Conservation (phyloP, 2,113 vertebrate species). For the Leptosomus discolor region DNA sequence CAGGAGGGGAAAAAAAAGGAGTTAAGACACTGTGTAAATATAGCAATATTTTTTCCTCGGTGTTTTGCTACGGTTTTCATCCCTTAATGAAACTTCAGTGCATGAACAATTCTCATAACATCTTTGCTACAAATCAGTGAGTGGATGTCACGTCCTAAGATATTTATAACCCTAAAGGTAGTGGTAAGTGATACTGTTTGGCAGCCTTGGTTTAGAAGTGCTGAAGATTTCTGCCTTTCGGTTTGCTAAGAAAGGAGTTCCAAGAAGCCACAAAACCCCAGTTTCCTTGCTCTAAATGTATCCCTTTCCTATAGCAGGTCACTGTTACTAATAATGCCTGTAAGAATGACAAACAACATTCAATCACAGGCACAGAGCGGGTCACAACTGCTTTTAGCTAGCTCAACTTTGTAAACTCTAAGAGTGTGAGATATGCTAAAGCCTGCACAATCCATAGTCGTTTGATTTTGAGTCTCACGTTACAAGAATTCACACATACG, state of each 20-base stretch:
- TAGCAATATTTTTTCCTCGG: constrained; percentile 61
- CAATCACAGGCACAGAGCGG: constrained; percentile 24
- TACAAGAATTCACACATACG: constrained; percentile 43
- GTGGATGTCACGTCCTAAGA: constrained; percentile 53
- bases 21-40: constrained; percentile 67
- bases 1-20: constrained; percentile 32
- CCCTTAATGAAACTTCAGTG: constrained; percentile 64
- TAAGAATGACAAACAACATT: constrained; percentile 58
- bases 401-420: constrained; percentile 43
- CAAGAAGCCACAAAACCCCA: constrained; percentile 12
- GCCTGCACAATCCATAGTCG: constrained; percentile 38
- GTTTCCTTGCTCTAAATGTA: constrained; percentile 43
- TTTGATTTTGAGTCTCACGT: constrained; percentile 68
- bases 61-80: constrained; percentile 53
- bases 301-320: constrained; percentile 23
- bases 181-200: constrained; percentile 20
- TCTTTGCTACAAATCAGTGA: constrained; percentile 39
- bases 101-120: constrained; percentile 46
- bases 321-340: constrained; percentile 38
- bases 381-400: constrained; percentile 56
- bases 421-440: constrained; percentile 54
- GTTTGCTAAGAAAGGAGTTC: constrained; percentile 11
- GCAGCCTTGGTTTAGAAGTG: constrained; percentile 17
- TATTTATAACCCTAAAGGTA: constrained; percentile 49
- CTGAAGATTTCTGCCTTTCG: not conserved